Evolutionary conservation across 2,888 invertebrate genomes (phyloP).

Genomic region (Parthenolecanium corni): DNA sequence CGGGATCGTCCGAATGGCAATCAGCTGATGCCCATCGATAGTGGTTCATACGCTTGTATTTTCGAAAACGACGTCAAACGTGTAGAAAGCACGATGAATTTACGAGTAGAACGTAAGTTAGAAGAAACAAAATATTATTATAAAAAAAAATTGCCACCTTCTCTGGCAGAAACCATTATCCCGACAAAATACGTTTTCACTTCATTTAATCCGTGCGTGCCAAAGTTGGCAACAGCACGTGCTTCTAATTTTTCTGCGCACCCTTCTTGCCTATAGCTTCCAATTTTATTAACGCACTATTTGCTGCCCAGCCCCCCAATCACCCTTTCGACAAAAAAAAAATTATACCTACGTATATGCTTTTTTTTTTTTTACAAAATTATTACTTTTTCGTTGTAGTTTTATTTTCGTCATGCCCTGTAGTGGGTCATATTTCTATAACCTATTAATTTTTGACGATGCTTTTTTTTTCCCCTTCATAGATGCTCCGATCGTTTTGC

Average conservation of each 20-base stretch:
- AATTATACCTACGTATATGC: no score
- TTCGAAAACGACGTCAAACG: conserved; percentile 82
- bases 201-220: conserved; percentile 4
- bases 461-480: no score
- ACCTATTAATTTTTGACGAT: no score
- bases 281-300: background rate
- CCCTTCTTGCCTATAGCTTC: background rate
- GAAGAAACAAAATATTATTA: no score
- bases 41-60: conserved; percentile 75
- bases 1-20: conserved; percentile 63
- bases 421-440: no score
- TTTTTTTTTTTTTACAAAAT: no score
- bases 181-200: background rate
- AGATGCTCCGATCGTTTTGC: conserved; percentile 77
- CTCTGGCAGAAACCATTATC: no score
- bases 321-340: background rate
- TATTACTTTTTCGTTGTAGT: no score
- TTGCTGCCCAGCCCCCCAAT: background rate
- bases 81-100: conserved; percentile 77
- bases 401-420: no score
- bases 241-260: background rate
- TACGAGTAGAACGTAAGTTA: conserved; percentile 75
- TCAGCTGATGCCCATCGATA: conserved; percentile 67
- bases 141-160: no score
- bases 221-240: background rate